A percentile compares a stretch with the other conserved stretches of the same genome.
Conservation (phyloP, 2,797 vertebrate genomes). For the Danio albolineatus region DNA sequence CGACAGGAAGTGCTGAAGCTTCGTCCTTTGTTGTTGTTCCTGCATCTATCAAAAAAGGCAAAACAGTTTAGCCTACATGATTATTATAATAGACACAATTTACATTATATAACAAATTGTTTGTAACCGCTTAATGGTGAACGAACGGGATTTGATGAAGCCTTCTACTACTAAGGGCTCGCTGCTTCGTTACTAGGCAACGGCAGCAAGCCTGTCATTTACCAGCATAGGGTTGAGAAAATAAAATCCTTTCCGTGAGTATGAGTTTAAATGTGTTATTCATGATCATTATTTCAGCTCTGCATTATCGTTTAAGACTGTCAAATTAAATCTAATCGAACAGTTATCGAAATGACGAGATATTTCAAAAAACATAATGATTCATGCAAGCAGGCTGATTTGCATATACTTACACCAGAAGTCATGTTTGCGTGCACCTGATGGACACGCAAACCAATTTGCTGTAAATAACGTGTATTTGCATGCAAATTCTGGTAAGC, state of each 20-base stretch:
- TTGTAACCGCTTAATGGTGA: not conserved
- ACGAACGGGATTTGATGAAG: not conserved
- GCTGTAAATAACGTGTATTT: not conserved
- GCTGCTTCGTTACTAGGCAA: conserved; percentile 11
- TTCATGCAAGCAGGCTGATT: not conserved
- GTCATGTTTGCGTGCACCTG: conserved; percentile 28
- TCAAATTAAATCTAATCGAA: not conserved
- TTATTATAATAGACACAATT: not conserved
- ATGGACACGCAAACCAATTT: not conserved
- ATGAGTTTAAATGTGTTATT: not conserved
- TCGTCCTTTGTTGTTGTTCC: conserved; percentile 78
- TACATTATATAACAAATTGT: not conserved
- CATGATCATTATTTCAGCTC: not conserved
- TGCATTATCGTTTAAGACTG: not conserved
- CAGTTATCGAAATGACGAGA: not conserved
- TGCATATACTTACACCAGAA: conserved; percentile 39
- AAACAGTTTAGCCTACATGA: conserved; percentile 1
- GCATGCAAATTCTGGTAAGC: not conserved
- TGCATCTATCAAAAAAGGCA: conserved; percentile 65
- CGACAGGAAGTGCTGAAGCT: conserved; percentile 76
- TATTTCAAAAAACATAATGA: not conserved
- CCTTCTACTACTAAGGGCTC: not conserved
- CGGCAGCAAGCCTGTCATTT: conserved; percentile 3
- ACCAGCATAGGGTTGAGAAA: not conserved
- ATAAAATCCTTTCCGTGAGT: not conserved